Percentiles rank a stretch among this genome's conserved stretches.
phyloP scores from a whole-genome alignment of 2,113 vertebrate species.

The Colossoma macropomum region DNA sequence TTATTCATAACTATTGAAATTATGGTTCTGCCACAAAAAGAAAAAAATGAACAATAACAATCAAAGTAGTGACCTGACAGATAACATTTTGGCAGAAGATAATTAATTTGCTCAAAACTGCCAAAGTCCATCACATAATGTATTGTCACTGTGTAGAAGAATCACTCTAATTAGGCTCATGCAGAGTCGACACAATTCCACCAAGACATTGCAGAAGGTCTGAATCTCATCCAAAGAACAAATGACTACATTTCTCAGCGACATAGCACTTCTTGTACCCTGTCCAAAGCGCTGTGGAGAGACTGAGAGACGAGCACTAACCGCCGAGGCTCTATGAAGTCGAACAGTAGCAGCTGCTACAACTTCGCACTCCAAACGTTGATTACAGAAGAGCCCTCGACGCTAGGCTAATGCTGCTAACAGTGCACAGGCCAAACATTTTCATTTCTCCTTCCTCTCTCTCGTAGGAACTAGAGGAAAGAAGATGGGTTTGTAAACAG shows the following conservation, averaged over 20 bases:
- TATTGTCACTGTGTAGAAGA: slow-evolving; percentile 8
- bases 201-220: slow-evolving; percentile 12
- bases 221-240: slow-evolving; percentile 32
- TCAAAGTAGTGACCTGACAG: background rate
- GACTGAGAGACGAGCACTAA: slow-evolving; percentile 10
- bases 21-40: background rate
- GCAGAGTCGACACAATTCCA: slow-evolving; percentile 29
- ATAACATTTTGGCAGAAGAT: background rate
- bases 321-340: slow-evolving; percentile 16
- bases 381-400: slow-evolving; percentile 42
- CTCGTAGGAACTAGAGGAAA: background rate
- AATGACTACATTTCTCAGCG: slow-evolving; percentile 21
- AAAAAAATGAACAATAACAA: background rate
- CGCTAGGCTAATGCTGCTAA: slow-evolving; percentile 21
- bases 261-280: slow-evolving; percentile 23
- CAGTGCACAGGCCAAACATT: background rate
- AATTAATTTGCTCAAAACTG: background rate
- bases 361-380: slow-evolving; percentile 31
- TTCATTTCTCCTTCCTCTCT: background rate
- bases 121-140: background rate
- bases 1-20: background rate
- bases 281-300: slow-evolving; percentile 26
- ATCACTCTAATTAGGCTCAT: slow-evolving; percentile 8
- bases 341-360: slow-evolving; percentile 36
- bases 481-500: slow-evolving; percentile 7